These are phyloP conservation scores for Syrphus vitripennis DNA, from an alignment of 2,888 invertebrate species.

Conservation along the genomic window DNA sequence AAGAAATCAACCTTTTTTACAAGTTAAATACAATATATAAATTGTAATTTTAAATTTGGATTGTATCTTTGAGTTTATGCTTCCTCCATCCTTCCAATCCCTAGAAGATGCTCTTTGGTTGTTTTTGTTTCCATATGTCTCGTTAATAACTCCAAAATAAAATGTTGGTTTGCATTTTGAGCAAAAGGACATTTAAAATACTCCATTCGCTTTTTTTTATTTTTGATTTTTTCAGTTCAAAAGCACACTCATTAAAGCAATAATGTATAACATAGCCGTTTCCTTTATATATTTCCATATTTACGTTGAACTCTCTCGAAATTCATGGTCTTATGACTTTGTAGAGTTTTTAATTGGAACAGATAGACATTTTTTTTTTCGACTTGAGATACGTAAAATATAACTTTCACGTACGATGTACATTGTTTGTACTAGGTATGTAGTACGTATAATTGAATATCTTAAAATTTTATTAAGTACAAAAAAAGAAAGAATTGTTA, in stretches of 20 bases:
- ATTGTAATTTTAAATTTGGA: no score
- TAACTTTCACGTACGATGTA: neutral
- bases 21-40: no score
- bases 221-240: no score
- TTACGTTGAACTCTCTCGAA: neutral
- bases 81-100: no score
- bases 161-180: neutral
- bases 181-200: neutral
- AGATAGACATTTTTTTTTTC: neutral
- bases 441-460: no score
- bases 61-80: no score
- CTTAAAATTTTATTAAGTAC: neutral
- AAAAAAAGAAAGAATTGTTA: neutral
- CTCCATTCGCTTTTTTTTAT: no score
- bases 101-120: no score
- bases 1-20: no score
- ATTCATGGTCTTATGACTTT: constrained; percentile 1
- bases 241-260: neutral
- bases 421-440: no score
- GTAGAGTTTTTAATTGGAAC: constrained; percentile 26
- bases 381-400: neutral
- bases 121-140: no score
- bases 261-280: neutral
- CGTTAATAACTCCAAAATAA: no score
- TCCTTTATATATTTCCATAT: neutral